These are phyloP conservation scores for Pheosia tremula DNA, from an alignment of 2,888 invertebrate species.

Conservation along the genomic window DNA sequence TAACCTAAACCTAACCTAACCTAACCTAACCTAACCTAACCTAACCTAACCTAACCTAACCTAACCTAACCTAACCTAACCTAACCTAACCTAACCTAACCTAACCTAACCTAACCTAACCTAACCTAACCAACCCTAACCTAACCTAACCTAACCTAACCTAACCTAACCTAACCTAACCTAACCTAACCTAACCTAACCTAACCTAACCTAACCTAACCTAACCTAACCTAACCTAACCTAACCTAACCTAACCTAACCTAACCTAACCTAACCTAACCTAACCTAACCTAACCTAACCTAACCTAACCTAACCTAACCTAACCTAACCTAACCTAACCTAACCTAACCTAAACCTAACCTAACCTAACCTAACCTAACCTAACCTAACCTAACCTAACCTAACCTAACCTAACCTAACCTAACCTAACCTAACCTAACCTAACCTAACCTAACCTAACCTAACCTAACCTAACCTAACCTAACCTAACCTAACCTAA, in stretches of 20 bases:
- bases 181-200: constrained; percentile 75
- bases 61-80: constrained; percentile 20
- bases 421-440: constrained; percentile 25
- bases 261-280: constrained; percentile 17
- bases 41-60: constrained; percentile 22
- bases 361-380: constrained; percentile 24
- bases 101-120: constrained; percentile 23
- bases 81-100: constrained; percentile 23
- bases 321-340: constrained; percentile 18
- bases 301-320: constrained; percentile 17
- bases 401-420: constrained; percentile 25
- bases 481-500: constrained; percentile 25
- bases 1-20: constrained; percentile 13
- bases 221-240: constrained; percentile 20
- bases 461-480: constrained; percentile 23
- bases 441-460: constrained; percentile 26
- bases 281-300: constrained; percentile 14
- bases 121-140: no score
- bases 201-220: constrained; percentile 65
- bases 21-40: constrained; percentile 17
- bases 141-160: constrained; percentile 19
- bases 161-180: constrained; percentile 26
- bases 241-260: constrained; percentile 17
- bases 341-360: constrained; percentile 20
- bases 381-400: constrained; percentile 24